Base-by-base conservation (phyloP, 1,140 invertebrate genomes). In the Monomorium pharaonis region DNA sequence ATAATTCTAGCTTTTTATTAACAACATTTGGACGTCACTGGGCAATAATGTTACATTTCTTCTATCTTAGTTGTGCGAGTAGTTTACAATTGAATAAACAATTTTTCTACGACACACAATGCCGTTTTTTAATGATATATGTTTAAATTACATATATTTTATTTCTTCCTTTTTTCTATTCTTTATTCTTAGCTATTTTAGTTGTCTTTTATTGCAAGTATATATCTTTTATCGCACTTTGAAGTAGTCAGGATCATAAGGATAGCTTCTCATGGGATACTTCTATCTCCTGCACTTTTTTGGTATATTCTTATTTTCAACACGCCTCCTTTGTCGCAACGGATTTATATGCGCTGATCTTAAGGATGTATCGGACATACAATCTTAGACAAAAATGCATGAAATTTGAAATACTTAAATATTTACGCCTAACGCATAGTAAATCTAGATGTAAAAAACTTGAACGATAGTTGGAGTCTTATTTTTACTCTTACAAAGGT, bases 261-360 rank as follows among this genome's bases (percentile, higher is more conserved):
- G 6, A 37, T 81, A 42, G 27, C 42, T 54, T 54, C 30, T 80
- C 21, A 33, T 56, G 49, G 16, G 21, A 7, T 24, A 37, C 58
- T 21, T 27, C 27, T 63, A 77, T 63, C 27, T 63, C 30, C n/a
- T 6, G 24, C 7, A 21, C 30, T 67, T 0, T 5, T n/a, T 54
- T 30, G 37, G 54, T 47, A 65, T 78, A 54, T 78, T 67, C 42
- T 65, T 21, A 80, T 63, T 78, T 78, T 51, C 42, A 42, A 33
- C 9, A 7, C 30, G 30, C 33, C 9, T 67, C 42, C 54, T 54
- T 80, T 37, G 47, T 42, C 16, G 16, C 30, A 9, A 37, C 16
- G 44, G 9, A 67, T 67, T 80, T 65, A 54, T 27, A 42, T 2
- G 27, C 18, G 30, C 4, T 33, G 44, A 80, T 80, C 30, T 51